Conservation (phyloP, 2,888 invertebrate genomes). For the Stenolophus ochropezus region DNA sequence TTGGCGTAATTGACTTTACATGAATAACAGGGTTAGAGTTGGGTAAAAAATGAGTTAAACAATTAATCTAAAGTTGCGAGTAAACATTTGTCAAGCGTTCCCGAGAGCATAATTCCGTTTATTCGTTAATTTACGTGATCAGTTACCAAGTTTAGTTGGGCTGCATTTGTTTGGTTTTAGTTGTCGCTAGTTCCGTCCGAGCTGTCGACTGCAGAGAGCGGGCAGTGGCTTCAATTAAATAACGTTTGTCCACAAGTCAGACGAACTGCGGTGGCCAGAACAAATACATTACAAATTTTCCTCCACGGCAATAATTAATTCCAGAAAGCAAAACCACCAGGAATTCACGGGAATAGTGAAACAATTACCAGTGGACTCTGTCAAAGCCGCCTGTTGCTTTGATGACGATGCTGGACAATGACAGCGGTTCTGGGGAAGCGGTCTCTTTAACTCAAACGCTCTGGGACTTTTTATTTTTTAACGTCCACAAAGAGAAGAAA, state of each 20-base stretch:
- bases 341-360: conserved; percentile 1
- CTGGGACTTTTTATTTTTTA: conserved; percentile 3
- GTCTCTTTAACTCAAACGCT: conserved; percentile 8
- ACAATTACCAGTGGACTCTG: neutral
- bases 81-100: conserved; percentile 27
- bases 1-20: neutral
- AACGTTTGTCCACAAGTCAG: conserved; percentile 47
- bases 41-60: conserved; percentile 4
- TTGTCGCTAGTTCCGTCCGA: conserved; percentile 30
- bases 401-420: conserved; percentile 2
- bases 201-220: conserved; percentile 47
- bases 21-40: neutral
- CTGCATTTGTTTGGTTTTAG: conserved; percentile 38
- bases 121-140: conserved; percentile 47
- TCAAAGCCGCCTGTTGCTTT: conserved; percentile 49
- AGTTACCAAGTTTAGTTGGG: conserved; percentile 39
- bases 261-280: conserved; percentile 42
- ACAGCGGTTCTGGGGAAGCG: neutral
- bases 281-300: conserved; percentile 51
- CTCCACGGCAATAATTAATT: conserved; percentile 51
- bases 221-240: conserved; percentile 48
- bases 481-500: neutral
- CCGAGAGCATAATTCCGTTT: conserved; percentile 19
- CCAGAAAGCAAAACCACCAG: conserved; percentile 30
- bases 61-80: conserved; percentile 25